Base-by-base conservation (phyloP, 2,113 vertebrate genomes). In the Crotalus viridis region DNA sequence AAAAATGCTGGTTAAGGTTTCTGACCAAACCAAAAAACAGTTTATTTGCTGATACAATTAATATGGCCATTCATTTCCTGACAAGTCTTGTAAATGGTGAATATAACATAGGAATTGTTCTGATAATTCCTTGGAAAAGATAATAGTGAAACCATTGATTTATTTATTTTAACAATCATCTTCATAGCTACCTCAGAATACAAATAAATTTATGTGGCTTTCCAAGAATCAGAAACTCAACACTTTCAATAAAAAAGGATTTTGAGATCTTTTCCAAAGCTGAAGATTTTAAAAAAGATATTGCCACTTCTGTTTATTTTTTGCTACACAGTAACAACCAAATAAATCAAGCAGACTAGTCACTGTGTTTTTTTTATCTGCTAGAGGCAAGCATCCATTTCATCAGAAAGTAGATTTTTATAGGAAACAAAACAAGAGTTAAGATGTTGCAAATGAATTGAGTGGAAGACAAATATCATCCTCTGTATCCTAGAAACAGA, bases 401-500 rank as follows among this genome's bases (percentile, higher is more conserved):
- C 22, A 74, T 26, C 59, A 74, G 91, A 88, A 56, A 74, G 26
- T 13, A 22, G 15, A 74, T 59, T 61, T 85, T 85, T 19, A 93
- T 64, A 95, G 28, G 93, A 96, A 96, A 94, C 89, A 89, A 92
- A 90, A 94, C 93, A 96, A 96, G 93, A 95, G 93, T 93, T 95
- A 93, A 96, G 93, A 95, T 88, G 94, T 0, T 96, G 97, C 87
- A 96, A 93, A 85, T 94, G 93, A 92, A 97, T 88, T 19, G 95
- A 96, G 94, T 95, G 95, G 96, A 96, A 88, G 94, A 95, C 93
- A 96, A 93, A 91, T 95, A 91, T 93, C 94, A 95, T 74, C 94
- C 91, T 93, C 89, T 94, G 96, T 96, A 96, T 96, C 96, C 96
- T 97, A 96, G 97, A 96, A 95, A 97, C 97, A 95, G 95, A 91